Base-by-base conservation (phyloP, 2,888 invertebrate genomes). In the Clistopyga incitator region DNA sequence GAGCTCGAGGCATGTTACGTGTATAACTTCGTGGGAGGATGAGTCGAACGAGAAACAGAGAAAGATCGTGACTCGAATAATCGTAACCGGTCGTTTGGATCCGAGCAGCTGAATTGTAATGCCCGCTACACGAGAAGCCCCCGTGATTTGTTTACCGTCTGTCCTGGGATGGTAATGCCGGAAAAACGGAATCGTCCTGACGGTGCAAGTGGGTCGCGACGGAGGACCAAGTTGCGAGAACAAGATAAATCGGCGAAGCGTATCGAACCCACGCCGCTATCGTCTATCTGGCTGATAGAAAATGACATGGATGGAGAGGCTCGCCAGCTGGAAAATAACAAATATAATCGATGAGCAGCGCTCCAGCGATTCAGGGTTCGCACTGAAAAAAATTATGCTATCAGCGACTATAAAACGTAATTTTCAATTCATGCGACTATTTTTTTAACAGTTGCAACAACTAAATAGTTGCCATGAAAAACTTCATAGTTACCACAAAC, bases 281-380 rank as follows among this genome's bases (percentile, higher is more conserved):
- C 79, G 77, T 11, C 47, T 70, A 77, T 80, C 80, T 70, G 64
- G 18, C 15, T 59, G 74, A 72, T 75, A 70, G 70, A 86, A 86
- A 81, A 81, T 78, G 59, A 88, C 87, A 86, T 81, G 87, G 83
- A 84, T 81, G 50, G 47, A 25, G 72, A 80, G 79, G 82, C 83
- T 86, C 61, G 86, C 76, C 52, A 77, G 64, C 64, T 84, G 74
- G 29, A 23, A 75, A 38, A 64, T 64, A 59, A 74, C 67, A 4
- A 83, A 80, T 76, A 72, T 47, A 81, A 76, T 65, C 20, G 79
- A 81, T 20, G 84, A 85, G 56, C 65, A 85, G 56, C 65, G 56
- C 75, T 45, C 72, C 38, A 25, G 11, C 67, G 34, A 38, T 52
- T 71, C 52, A 42, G 64, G 11, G 64, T 38, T 64, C 42, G 38